Conservation (phyloP, 2,113 vertebrate species). For the Columbina picui region DNA sequence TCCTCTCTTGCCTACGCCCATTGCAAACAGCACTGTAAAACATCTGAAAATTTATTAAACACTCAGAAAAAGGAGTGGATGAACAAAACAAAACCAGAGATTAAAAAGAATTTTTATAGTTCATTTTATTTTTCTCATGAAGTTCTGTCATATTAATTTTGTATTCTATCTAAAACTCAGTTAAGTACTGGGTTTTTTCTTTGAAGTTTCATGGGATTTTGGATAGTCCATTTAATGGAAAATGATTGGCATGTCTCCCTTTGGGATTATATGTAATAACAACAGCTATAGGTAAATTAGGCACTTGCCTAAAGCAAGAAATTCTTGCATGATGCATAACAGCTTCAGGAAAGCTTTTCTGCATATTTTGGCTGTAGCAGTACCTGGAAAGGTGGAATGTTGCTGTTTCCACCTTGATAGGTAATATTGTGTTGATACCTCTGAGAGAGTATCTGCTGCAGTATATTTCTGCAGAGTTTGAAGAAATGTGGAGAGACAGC, state of each 20-base stretch:
- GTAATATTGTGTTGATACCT: neutral
- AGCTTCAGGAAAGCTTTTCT: neutral
- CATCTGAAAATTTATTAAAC: neutral
- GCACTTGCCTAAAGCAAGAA: neutral
- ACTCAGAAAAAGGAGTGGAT: neutral
- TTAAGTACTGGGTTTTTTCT: neutral
- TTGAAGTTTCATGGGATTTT: neutral
- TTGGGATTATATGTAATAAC: neutral
- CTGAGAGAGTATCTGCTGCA: neutral
- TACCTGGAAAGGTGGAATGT: neutral
- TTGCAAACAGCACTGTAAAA: neutral
- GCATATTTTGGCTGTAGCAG: neutral
- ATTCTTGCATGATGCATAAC: neutral
- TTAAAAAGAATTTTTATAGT: neutral
- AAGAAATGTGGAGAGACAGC: accelerated
- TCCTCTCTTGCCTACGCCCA: neutral
- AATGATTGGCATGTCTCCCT: neutral
- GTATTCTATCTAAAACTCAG: neutral
- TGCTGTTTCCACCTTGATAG: neutral
- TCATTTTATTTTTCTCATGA: neutral
- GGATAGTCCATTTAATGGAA: neutral
- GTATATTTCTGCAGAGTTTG: neutral
- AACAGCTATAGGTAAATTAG: neutral
- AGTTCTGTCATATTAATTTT: neutral
- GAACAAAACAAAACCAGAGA: neutral